Evolutionary conservation across 2,888 invertebrate genomes (phyloP).

Genomic region (Ochlodes sylvanus): DNA sequence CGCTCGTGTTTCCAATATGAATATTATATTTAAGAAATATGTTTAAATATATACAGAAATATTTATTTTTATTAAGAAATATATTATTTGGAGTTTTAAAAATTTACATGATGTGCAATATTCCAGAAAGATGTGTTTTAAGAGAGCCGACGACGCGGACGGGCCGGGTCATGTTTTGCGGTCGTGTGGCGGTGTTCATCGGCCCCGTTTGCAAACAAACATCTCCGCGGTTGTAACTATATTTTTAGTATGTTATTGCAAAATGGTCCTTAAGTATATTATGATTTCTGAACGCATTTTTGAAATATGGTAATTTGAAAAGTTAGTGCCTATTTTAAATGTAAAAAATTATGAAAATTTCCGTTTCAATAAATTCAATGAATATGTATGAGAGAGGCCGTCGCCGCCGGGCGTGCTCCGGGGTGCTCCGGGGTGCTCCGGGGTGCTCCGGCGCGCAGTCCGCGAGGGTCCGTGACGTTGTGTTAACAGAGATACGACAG

Average conservation of each 20-base stretch:
- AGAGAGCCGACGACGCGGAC: neutral
- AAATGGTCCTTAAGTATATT: neutral
- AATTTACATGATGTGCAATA: conserved; percentile 30
- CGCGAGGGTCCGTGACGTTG: conserved; percentile 23
- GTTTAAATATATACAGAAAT: conserved; percentile 13
- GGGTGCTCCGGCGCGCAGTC: neutral
- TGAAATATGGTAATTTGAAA: neutral
- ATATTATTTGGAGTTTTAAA: conserved; percentile 24
- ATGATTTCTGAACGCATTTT: conserved; percentile 2
- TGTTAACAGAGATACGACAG: conserved; percentile 42
- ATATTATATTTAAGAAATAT: conserved; percentile 22
- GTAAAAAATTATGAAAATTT: neutral
- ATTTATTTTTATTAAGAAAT: conserved; percentile 23
- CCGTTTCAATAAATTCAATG: neutral
- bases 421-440: neutral
- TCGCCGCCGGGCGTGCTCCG: neutral
- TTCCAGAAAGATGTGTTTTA: conserved; percentile 15
- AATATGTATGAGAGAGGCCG: neutral
- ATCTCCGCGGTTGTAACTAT: too few species aligned
- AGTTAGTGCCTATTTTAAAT: neutral
- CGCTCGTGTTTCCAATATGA: conserved; percentile 30
- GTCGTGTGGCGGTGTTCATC: too few species aligned
- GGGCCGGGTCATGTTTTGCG: neutral
- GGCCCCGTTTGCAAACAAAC: too few species aligned
- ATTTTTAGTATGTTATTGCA: too few species aligned